Evolutionary conservation across 2,888 invertebrate genomes (phyloP), one percentile per base, ranked within the genome.

Genomic region (Stenichneumon culpator): DNA sequence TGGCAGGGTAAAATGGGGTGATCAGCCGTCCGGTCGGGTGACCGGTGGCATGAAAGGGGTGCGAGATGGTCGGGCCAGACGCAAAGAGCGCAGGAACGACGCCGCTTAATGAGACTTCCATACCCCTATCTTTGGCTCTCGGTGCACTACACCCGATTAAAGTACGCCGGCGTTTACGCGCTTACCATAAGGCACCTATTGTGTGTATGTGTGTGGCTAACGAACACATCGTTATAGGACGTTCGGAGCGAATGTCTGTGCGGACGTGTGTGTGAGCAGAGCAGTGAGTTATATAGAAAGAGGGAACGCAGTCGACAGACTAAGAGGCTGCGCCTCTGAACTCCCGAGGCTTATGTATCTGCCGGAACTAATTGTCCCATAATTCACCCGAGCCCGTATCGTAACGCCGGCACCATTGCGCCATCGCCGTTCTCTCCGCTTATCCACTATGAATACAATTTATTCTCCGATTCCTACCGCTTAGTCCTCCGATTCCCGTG

Each of bases 281-380:
- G 65, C 47, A 72, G 54, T 77, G 83, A 84, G 79, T 75, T 69
- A 77, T 63, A 80, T 54, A 80, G 72, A 84, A 73, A 79, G 75
- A 82, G 79, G 65, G 36, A 60, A 79, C 47, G 19, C 50, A 80
- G 44, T 39, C 44, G 69, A 67, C 72, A 82, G 81, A 79, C 79
- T 75, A 79, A 82, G 81, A 82, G 83, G 84, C 82, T 86, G 86
- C 86, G 89, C 87, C 88, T 90, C 91, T 88, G 89, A 88, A 92
- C 89, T 82, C 82, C 90, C 88, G 88, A 89, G 89, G 90, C 90
- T 91, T 92, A 92, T 92, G 91, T 92, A 92, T 92, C 92, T 92
- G 90, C 92, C 92, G 92, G 92, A 92, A 92, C 92, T 92, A 92
- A 92, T 92, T 92, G 92, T 92, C 92, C 90, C 91, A 92, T 92